A percentile compares a stretch with the other conserved stretches of the same genome.
Conservation (phyloP, 2,113 vertebrate genomes). For the Pollachius pollachius region DNA sequence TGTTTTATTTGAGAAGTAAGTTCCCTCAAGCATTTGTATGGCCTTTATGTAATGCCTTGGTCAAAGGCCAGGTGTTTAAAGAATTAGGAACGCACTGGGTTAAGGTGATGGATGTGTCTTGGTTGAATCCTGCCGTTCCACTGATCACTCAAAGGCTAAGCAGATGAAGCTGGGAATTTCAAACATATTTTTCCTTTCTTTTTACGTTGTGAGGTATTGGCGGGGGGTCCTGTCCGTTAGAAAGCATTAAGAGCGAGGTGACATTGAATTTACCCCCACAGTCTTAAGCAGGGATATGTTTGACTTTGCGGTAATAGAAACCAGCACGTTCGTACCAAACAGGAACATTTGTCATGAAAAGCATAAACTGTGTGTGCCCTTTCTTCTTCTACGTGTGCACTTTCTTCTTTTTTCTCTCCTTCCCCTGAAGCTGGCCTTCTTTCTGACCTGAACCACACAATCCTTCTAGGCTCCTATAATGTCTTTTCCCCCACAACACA, state of each 20-base stretch:
- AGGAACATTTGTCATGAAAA: constrained; percentile 36
- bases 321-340: constrained; percentile 35
- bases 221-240: constrained; percentile 1
- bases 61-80: neutral
- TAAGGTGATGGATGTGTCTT: constrained; percentile 4
- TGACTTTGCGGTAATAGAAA: constrained; percentile 42
- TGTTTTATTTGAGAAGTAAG: no score
- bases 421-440: constrained; percentile 28
- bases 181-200: constrained; percentile 16
- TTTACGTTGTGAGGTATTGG: neutral
- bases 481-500: no score
- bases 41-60: no score
- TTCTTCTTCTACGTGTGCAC: neutral
- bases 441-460: no score
- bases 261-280: constrained; percentile 6
- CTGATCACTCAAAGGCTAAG: constrained; percentile 25
- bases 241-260: neutral
- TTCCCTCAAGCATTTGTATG: no score
- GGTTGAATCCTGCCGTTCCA: constrained; percentile 24
- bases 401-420: constrained; percentile 14
- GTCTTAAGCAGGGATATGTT: constrained; percentile 37
- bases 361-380: constrained; percentile 20
- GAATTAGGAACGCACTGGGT: neutral
- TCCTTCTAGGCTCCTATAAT: no score
- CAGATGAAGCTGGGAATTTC: constrained; percentile 14